Evolutionary conservation across 2,888 invertebrate species (phyloP), one percentile per base, ranked within the genome.

Genomic region (Tachystola acroxantha): DNA sequence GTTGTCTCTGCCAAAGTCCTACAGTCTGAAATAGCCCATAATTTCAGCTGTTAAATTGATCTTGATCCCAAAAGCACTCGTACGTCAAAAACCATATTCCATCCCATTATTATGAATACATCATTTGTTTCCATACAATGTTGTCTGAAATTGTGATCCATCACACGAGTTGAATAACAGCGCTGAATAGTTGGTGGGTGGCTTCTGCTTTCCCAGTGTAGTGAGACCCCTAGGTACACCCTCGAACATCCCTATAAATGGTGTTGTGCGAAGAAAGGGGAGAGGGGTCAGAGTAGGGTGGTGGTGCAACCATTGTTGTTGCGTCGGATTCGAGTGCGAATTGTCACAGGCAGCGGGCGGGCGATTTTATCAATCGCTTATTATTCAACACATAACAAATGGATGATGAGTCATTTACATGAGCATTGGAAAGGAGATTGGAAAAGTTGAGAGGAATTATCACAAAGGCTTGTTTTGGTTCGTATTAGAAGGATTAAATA

Each of bases 131-230:
- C 62, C 71, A 68, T 70, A 74, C 72, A 80, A 75, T 76, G 71
- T 77, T 75, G 72, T 72, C 77, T 70, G 71, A 71, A 79, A 77
- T 77, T 75, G 72, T 78, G 76, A 79, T 80, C 79, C 77, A 80
- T 80, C 79, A 77, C 64, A 77, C 64, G 63, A 62, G 64, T 73
- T 79, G 76, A 77, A 80, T 80, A 78, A 78, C 74, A 76, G 65
- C 67, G 57, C 61, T 79, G 75, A 77, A 79, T 79, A 78, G 77
- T 74, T 76, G 62, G 68, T 64, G 67, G 68, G 64, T 71, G 71
- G 73, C 65, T 72, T 72, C 66, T 64, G 63, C 59, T 50, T 53
- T 46, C 51, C 80, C 74, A 76, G 53, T 40, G 39, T 45, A 42
- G 32, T 14, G 34, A 48, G 71, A 64, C 37, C 76, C 50, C 53